A percentile compares a stretch with the other conserved stretches of the same genome.
phyloP scores from a whole-genome alignment of 2,113 vertebrate species.

The Erinaceus europaeus region DNA sequence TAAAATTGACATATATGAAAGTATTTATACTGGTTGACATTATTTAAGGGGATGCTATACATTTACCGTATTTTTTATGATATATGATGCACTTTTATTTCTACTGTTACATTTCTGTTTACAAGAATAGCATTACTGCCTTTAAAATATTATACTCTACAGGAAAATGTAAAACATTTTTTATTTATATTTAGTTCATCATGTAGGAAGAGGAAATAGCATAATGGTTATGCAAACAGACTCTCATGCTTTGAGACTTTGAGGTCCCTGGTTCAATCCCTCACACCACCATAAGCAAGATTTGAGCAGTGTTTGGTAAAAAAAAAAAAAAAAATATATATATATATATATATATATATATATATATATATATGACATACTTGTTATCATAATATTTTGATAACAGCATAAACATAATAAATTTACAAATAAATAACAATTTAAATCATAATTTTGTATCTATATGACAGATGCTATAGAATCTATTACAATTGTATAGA shows the following conservation, averaged over 20 bases:
- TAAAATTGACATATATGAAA: neutral
- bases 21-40: neutral
- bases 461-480: neutral
- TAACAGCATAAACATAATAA: no score
- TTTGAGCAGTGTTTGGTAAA: no score
- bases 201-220: no score
- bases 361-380: no score
- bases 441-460: neutral
- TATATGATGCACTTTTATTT: neutral
- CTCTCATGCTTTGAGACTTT: no score
- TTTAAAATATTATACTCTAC: neutral
- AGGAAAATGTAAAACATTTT: neutral
- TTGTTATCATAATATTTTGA: no score
- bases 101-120: neutral
- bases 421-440: no score
- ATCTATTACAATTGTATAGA: neutral
- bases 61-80: neutral
- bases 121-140: neutral
- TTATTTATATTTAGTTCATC: neutral
- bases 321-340: no score
- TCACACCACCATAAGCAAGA: no score
- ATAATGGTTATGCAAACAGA: no score
- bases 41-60: neutral
- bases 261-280: no score
- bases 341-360: no score